phyloP scores from a whole-genome alignment of 2,797 vertebrate genomes.

The Perdix hodgsoniae region DNA sequence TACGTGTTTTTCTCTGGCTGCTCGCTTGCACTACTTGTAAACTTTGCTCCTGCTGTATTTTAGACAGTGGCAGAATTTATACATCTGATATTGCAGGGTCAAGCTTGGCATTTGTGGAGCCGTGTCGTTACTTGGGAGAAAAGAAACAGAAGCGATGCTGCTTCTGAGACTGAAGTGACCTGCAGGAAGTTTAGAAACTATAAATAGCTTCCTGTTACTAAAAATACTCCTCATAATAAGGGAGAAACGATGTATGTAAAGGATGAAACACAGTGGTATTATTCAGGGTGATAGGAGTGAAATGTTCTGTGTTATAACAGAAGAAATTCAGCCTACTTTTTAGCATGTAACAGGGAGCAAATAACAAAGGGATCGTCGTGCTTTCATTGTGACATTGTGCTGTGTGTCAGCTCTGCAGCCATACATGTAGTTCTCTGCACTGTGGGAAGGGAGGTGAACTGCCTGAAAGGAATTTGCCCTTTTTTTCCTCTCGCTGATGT shows the following conservation, averaged over 20 bases:
- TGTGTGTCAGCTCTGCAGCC: neutral
- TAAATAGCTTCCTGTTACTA: constrained; percentile 36
- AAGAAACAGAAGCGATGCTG: neutral
- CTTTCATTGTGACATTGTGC: neutral
- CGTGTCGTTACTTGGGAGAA: neutral
- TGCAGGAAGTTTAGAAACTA: neutral
- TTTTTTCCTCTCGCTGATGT: neutral
- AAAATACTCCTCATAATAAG: neutral
- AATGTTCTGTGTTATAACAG: neutral
- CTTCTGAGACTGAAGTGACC: constrained; percentile 19
- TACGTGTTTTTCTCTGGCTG: neutral
- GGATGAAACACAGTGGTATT: neutral
- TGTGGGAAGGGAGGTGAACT: neutral
- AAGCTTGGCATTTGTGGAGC: neutral
- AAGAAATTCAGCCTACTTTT: constrained; percentile 20
- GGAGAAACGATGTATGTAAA: neutral
- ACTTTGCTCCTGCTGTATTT: neutral
- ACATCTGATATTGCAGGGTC: neutral
- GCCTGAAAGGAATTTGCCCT: neutral
- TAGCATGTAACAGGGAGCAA: neutral
- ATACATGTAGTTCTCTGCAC: neutral
- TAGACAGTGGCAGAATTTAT: neutral
- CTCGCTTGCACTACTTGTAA: neutral
- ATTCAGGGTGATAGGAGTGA: neutral
- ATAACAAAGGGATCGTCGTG: constrained; percentile 13